phyloP scores from a whole-genome alignment of 2,888 invertebrate genomes.

The Ochlodes sylvanus region DNA sequence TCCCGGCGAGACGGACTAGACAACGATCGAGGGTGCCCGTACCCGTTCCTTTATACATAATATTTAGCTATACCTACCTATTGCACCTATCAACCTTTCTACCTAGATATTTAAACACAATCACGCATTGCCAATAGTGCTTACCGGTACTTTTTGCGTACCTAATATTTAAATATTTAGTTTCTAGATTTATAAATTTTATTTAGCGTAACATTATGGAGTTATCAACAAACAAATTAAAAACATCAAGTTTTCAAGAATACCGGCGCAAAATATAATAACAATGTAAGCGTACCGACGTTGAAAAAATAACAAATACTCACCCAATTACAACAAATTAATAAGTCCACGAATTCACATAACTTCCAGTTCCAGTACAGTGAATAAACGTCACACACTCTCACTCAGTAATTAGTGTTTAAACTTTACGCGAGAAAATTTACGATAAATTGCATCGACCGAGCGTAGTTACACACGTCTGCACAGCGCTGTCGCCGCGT shows the following conservation, averaged over 20 bases:
- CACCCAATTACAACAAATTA: slow-evolving; percentile 52
- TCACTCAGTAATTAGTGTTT: slow-evolving; percentile 57
- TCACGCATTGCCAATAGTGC: no score
- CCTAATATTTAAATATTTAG: no score
- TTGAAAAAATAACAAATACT: slow-evolving; percentile 46
- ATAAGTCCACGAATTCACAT: slow-evolving; percentile 47
- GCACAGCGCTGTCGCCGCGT: slow-evolving; percentile 46
- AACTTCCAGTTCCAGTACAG: slow-evolving; percentile 55
- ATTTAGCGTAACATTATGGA: background rate
- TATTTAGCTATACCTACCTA: no score
- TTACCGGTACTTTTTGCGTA: no score
- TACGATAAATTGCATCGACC: slow-evolving; percentile 42
- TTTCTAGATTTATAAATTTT: no score
- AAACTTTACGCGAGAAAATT: slow-evolving; percentile 48
- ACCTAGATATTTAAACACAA: no score
- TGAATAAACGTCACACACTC: slow-evolving; percentile 53
- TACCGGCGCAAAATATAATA: background rate
- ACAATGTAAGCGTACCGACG: background rate
- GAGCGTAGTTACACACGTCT: slow-evolving; percentile 40
- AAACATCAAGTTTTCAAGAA: no score
- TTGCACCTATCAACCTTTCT: no score
- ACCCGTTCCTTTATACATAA: no score
- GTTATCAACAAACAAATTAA: background rate
- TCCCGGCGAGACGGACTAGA: no score
- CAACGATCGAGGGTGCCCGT: no score